Conservation (phyloP, 2,113 vertebrate genomes). For the Gallinago jamesoni region DNA sequence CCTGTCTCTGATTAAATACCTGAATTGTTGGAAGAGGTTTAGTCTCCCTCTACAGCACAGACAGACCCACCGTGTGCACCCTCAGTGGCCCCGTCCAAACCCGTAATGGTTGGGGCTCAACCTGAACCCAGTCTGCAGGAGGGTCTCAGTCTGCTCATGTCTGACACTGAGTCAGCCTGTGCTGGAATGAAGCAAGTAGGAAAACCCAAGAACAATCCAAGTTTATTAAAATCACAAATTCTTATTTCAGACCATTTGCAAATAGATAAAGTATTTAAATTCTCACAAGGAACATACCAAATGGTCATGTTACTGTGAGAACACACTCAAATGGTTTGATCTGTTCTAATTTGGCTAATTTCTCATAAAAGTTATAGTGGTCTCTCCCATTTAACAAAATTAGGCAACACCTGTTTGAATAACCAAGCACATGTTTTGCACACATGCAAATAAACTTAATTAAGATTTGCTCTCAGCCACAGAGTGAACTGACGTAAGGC, state of each 20-base stretch:
- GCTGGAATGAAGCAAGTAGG: not conserved
- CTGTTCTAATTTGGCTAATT: constrained; percentile 25
- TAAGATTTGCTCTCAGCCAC: not conserved
- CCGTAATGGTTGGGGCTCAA: not conserved
- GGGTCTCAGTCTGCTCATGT: not conserved
- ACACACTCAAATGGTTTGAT: not conserved
- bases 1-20: constrained; percentile 2
- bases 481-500: not conserved
- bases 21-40: not conserved
- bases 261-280: not conserved
- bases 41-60: not conserved
- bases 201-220: not conserved
- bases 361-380: constrained; percentile 1
- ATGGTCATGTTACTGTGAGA: not conserved
- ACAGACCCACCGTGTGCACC: not conserved
- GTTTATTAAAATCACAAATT: not conserved
- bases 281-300: not conserved
- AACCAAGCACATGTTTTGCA: constrained; percentile 36
- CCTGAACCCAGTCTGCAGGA: not conserved
- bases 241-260: not conserved
- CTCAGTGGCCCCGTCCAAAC: not conserved
- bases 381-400: constrained; percentile 26
- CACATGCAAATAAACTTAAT: constrained; percentile 35
- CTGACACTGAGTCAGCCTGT: not conserved
- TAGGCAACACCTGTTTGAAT: constrained; percentile 36